Base-by-base conservation (phyloP, 2,888 invertebrate genomes). In the Drosophila anomalipes region DNA sequence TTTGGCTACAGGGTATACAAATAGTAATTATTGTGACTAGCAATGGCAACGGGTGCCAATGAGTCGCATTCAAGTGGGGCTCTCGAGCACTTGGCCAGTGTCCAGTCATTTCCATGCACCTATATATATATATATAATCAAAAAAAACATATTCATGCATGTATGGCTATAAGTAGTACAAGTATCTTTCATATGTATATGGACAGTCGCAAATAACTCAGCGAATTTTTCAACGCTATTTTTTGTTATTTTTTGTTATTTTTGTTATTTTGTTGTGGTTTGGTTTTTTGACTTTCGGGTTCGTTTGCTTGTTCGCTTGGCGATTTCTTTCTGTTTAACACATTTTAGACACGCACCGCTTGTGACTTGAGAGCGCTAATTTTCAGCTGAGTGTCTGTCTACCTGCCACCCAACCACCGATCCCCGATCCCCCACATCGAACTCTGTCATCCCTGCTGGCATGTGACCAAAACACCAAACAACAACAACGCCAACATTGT, bases 241-340 rank as follows among this genome's bases (percentile, higher is more conserved):
- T 28, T 28, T 28, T 28, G 28, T 28, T 28, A 28, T 28, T 28
- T 52, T 19, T 39, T 19, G 7, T 7, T 22, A 1, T 22, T 52
- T 56, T 63, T 44, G 5, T 10, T 53, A 2, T 41, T 30, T 49
- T 44, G 28, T 57, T 58, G 33, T 59, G 44, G n/a, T 62, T 66
- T 75, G 41, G 35, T 53, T 72, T 53, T 72, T 63, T 59, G 52
- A 22, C 30, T 52, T 68, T 68, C 49, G 62, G 66, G 57, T 37
- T 61, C 53, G 54, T 64, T 71, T 74, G 73, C 52, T 44, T 60
- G 53, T 33, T 58, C 51, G 54, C 59, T 71, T 76, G 73, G 72
- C 86, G 89, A 83, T 84, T 81, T 84, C 89, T 83, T 84, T 86
- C 59, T 62, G 76, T 70, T 84, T 86, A 86, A 83, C 86, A 86